Percentiles rank a stretch among this genome's conserved stretches.
Evolutionary conservation across 2,888 invertebrate species (phyloP).

Genomic region (Ametastegia equiseti): DNA sequence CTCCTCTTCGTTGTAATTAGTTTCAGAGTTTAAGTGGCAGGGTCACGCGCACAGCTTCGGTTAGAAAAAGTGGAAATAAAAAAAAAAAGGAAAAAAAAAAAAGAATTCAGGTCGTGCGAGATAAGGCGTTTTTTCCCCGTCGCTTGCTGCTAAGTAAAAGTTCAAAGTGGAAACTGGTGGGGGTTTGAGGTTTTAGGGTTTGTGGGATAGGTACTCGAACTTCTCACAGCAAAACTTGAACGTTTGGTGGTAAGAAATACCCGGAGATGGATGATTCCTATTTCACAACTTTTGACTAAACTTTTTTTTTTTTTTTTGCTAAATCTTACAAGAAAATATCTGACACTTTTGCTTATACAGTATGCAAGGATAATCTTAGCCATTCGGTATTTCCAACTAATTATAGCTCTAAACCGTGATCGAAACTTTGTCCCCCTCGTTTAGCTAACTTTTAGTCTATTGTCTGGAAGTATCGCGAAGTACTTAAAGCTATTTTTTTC

Average conservation of each 20-base stretch:
- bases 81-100: slow-evolving; percentile 56
- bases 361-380: slow-evolving; percentile 1
- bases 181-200: slow-evolving; percentile 54
- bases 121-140: slow-evolving; percentile 61
- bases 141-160: slow-evolving; percentile 56
- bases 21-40: slow-evolving; percentile 69
- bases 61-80: slow-evolving; percentile 51
- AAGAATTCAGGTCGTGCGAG: slow-evolving; percentile 64
- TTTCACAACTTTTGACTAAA: slow-evolving; percentile 39
- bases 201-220: slow-evolving; percentile 47
- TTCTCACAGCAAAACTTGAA: slow-evolving; percentile 20
- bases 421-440: neutral
- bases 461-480: neutral
- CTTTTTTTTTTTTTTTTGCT: no score
- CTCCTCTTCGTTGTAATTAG: slow-evolving; percentile 66
- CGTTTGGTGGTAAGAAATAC: neutral
- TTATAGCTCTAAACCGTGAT: slow-evolving; percentile 11
- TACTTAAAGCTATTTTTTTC: slow-evolving; percentile 11
- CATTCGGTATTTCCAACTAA: slow-evolving; percentile 12
- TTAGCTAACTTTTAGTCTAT: neutral
- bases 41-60: slow-evolving; percentile 47
- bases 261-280: slow-evolving; percentile 42
- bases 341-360: neutral
- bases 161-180: slow-evolving; percentile 58
- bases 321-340: neutral